These are phyloP conservation scores for Oryzias dopingdopingensis DNA, from an alignment of 2,797 vertebrate species.

Conservation along the genomic window DNA sequence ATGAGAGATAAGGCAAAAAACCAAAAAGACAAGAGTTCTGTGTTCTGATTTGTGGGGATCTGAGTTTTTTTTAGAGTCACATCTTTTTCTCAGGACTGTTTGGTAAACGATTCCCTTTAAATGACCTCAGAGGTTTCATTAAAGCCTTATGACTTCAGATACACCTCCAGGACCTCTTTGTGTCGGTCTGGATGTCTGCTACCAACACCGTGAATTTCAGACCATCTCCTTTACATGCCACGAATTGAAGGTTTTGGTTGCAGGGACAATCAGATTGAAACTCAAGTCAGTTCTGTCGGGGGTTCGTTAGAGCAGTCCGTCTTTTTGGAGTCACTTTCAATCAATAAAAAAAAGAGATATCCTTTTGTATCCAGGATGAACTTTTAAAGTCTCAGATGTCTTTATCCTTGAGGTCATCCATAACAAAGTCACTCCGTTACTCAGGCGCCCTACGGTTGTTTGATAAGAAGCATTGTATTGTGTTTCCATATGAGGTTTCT, in stretches of 20 bases:
- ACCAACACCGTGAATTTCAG: conserved; percentile 36
- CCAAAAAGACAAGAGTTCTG: neutral
- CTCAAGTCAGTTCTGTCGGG: conserved; percentile 69
- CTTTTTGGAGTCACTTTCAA: conserved; percentile 55
- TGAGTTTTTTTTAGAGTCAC: conserved; percentile 23
- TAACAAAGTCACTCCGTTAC: conserved; percentile 41
- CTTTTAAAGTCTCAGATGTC: conserved; percentile 50
- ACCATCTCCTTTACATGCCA: conserved; percentile 53
- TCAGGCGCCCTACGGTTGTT: conserved; percentile 33
- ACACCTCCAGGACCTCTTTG: conserved; percentile 34
- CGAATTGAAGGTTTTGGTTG: conserved; percentile 66
- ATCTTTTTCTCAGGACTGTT: conserved; percentile 31
- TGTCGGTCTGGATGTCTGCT: conserved; percentile 53
- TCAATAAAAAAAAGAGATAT: conserved; percentile 34
- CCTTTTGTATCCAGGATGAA: conserved; percentile 39
- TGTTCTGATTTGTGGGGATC: conserved; percentile 31
- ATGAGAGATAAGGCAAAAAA: conserved; percentile 5
- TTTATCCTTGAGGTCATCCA: conserved; percentile 30
- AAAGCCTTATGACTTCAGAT: conserved; percentile 39
- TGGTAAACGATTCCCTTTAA: conserved; percentile 40
- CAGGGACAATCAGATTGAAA: conserved; percentile 78
- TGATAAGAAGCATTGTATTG: conserved; percentile 46
- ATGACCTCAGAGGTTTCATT: conserved; percentile 39
- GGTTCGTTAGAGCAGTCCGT: conserved; percentile 55
- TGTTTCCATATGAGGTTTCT: conserved; percentile 44